These are phyloP conservation scores for Bombus pascuorum DNA, from an alignment of 1,140 invertebrate species.

Conservation along the genomic window DNA sequence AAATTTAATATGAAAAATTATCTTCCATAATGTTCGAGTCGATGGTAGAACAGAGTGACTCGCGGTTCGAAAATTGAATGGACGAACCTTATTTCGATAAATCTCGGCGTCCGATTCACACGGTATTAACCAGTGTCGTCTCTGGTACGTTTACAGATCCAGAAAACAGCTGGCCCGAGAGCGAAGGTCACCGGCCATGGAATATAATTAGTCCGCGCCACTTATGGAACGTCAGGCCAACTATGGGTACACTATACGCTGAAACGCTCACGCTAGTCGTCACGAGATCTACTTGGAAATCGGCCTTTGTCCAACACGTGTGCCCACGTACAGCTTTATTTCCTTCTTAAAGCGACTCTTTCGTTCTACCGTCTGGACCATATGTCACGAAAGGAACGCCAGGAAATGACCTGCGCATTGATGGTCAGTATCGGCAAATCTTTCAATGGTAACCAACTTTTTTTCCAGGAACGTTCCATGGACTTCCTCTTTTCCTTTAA, in stretches of 20 bases:
- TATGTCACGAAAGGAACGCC: background rate
- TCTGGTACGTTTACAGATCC: constrained; percentile 36
- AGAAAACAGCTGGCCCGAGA: constrained; percentile 47
- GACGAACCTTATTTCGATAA: background rate
- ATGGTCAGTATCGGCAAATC: constrained; percentile 5
- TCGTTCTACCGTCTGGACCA: background rate
- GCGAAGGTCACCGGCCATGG: constrained; percentile 55
- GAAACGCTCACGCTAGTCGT: background rate
- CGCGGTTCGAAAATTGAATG: background rate
- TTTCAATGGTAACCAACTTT: background rate
- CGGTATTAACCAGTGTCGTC: background rate
- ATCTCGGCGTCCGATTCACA: background rate
- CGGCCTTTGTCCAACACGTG: constrained; percentile 57
- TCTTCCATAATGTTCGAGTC: background rate
- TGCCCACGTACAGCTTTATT: background rate
- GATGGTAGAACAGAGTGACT: too few species aligned
- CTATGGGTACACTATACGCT: background rate
- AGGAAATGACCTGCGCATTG: background rate
- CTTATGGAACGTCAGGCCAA: constrained; percentile 36
- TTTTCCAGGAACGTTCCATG: background rate
- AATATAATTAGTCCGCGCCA: constrained; percentile 62
- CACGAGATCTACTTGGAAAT: constrained; percentile 35
- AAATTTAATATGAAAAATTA: background rate
- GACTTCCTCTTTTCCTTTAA: background rate
- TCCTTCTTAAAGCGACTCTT: constrained; percentile 18